Base-by-base conservation (phyloP, 2,888 invertebrate genomes). In the Lysandra coridon region DNA sequence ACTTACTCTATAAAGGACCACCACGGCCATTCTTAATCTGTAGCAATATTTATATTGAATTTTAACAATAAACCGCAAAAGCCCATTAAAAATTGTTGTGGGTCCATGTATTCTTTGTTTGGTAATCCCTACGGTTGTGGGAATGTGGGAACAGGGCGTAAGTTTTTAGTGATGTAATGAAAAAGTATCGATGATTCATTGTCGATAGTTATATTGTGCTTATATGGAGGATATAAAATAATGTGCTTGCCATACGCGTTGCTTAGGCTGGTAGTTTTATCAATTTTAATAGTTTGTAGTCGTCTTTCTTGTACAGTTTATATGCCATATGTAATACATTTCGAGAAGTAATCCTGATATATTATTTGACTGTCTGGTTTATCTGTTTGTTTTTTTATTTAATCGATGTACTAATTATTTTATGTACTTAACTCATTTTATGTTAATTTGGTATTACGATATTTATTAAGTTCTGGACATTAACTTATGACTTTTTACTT, bases 21-120 rank as follows among this genome's bases (percentile, higher is more conserved):
- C 69, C 33, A 64, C 33, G 33, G 74, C 7, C 44, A 74, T 74
- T 44, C 30, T 33, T 37, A 69, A 69, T 37, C 33, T 69, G 17
- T 17, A 37, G 69, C 17, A 37, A 69, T 69, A 69, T 69, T 69
- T 69, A 69, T 33, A 69, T 75, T 75, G 75, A 53, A 75, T 78
- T 44, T 44, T 6, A 78, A 78, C 78, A 64, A 78, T 78, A 62
- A 64, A 78, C 86, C 88, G 84, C 83, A 83, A 84, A 87, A 93
- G 92, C 91, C 91, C 89, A 92, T 94, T 92, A 92, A 91, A 88
- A 91, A 85, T 86, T 89, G 90, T 90, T 90, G 91, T 92, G 93
- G 90, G 92, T 91, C 88, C 82, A 90, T 85, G 86, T 86, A 84
- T 84, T 81, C 91, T 88, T 93, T 94, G 93, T 93, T 91, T 85